These are phyloP conservation scores for Electrophaes corylata DNA, from an alignment of 2,888 invertebrate species.

Conservation along the genomic window DNA sequence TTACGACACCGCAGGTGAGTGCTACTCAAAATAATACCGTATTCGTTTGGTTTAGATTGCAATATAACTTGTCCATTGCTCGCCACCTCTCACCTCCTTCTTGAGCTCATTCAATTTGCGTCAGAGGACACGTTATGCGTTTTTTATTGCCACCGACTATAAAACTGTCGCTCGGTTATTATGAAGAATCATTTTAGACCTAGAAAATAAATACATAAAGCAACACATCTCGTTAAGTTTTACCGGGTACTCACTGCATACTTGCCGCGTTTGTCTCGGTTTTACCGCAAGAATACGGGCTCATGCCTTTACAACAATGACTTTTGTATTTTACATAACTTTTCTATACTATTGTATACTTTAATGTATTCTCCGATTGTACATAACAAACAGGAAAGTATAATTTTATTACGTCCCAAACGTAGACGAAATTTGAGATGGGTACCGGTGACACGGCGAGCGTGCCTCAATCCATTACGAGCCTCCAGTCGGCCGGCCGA, in stretches of 20 bases:
- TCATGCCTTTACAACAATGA: conserved; percentile 14
- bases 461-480: conserved; percentile 79
- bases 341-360: neutral
- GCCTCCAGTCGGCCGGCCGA: conserved; percentile 46
- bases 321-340: conserved; percentile 1
- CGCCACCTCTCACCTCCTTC: conserved; percentile 55
- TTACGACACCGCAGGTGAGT: conserved; percentile 43
- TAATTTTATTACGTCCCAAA: conserved; percentile 5
- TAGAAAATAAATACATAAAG: conserved; percentile 34
- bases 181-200: conserved; percentile 56
- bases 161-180: conserved; percentile 70
- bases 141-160: conserved; percentile 76
- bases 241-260: conserved; percentile 2
- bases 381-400: conserved; percentile 5
- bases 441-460: conserved; percentile 54
- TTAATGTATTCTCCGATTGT: neutral
- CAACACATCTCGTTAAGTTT: conserved; percentile 17
- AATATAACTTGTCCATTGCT: conserved; percentile 33
- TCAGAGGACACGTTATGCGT: conserved; percentile 70
- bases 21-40: conserved; percentile 48
- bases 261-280: neutral
- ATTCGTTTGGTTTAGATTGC: conserved; percentile 39
- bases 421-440: conserved; percentile 65
- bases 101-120: conserved; percentile 72
- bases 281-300: conserved; percentile 19